Percentiles rank a stretch among this genome's conserved stretches.
phyloP scores from a whole-genome alignment of 2,797 vertebrate species.

The Sarcophilus harrisii region DNA sequence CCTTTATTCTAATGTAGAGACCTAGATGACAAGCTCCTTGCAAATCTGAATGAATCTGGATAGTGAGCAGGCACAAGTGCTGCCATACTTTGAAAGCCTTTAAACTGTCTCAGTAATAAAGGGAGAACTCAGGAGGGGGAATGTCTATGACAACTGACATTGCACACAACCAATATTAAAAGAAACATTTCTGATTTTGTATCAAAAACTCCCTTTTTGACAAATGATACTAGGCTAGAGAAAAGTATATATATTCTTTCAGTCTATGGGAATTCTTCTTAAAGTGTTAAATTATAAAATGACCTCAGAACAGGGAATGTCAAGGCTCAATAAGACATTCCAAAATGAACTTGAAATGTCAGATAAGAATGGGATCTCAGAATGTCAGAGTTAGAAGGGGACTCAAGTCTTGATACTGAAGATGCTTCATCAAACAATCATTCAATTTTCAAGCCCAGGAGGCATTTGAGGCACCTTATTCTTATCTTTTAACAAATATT shows the following conservation, averaged over 20 bases:
- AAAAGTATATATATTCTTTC: neutral
- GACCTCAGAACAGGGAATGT: neutral
- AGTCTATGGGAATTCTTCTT: neutral
- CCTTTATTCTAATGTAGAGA: neutral
- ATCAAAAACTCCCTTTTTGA: neutral
- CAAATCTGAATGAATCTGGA: slow-evolving; percentile 38
- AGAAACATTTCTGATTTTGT: neutral
- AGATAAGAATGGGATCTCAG: neutral
- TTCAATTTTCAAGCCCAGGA: neutral
- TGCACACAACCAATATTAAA: neutral
- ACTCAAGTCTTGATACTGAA: neutral
- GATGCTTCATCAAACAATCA: neutral
- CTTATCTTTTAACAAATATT: neutral
- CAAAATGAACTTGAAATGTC: neutral
- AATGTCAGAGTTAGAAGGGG: neutral
- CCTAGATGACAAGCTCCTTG: slow-evolving; percentile 15
- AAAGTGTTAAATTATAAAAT: neutral
- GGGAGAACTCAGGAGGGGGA: slow-evolving; percentile 28
- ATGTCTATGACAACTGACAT: neutral
- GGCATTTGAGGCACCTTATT: neutral
- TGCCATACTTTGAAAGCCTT: slow-evolving; percentile 13
- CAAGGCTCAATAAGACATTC: too few species aligned
- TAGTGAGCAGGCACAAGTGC: slow-evolving; percentile 28
- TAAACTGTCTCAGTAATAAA: slow-evolving; percentile 36
- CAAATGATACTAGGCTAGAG: neutral